Percentiles rank a stretch among this genome's conserved stretches.
Conservation (phyloP, 2,113 vertebrate genomes). For the Tychaedon coryphoeus region DNA sequence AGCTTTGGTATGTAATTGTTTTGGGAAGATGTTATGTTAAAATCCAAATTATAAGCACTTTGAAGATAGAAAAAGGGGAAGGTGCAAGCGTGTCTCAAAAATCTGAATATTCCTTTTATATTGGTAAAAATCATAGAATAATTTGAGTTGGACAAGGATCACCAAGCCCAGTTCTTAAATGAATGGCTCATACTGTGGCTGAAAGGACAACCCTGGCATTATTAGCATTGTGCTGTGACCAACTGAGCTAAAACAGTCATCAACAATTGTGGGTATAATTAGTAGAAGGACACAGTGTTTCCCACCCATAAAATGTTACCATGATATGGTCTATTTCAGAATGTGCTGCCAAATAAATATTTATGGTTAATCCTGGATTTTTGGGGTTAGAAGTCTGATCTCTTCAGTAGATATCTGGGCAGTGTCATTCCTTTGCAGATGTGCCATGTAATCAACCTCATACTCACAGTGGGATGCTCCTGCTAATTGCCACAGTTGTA, state of each 20-base stretch:
- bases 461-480: constrained; percentile 23
- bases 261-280: neutral
- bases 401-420: neutral
- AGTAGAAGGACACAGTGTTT: neutral
- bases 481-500: constrained; percentile 46
- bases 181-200: neutral
- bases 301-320: neutral
- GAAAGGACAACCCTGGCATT: neutral
- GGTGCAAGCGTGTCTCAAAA: neutral
- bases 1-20: neutral
- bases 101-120: neutral
- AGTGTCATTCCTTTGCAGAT: neutral
- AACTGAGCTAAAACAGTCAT: neutral
- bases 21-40: neutral
- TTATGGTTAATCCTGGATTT: neutral
- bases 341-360: neutral
- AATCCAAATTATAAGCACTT: neutral
- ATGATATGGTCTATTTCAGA: neutral
- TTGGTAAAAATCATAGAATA: neutral
- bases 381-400: neutral
- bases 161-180: neutral
- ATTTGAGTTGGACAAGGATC: neutral
- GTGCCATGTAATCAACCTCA: neutral
- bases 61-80: neutral
- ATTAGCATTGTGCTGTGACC: neutral